These are phyloP conservation scores for Pelvicachromis taeniatus DNA, from an alignment of 2,113 vertebrate genomes.

Conservation along the genomic window DNA sequence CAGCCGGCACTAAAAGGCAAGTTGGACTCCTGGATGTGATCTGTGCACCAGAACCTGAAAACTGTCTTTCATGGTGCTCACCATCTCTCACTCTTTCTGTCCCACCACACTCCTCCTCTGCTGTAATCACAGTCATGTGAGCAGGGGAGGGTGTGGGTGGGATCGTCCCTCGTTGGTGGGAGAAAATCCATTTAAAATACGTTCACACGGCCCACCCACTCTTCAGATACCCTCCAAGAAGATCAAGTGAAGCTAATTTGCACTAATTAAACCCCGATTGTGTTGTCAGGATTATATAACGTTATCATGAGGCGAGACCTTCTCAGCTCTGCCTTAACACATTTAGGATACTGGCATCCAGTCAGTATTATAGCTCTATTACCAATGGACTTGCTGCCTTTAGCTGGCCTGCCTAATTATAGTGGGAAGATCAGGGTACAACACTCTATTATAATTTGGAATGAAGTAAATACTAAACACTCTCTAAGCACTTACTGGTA, in stretches of 20 bases:
- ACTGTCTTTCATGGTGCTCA: conserved; percentile 8
- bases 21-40: background rate
- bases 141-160: background rate
- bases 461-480: background rate
- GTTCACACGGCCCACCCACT: conserved; percentile 21
- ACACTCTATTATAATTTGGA: background rate
- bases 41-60: background rate
- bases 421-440: background rate
- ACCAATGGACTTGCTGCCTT: background rate
- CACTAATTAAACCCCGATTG: conserved; percentile 23
- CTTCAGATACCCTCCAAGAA: background rate
- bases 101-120: conserved; percentile 35
- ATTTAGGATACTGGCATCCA: background rate
- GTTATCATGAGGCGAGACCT: background rate
- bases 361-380: background rate
- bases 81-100: conserved; percentile 18
- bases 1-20: background rate
- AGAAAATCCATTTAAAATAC: background rate
- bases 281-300: conserved; percentile 26
- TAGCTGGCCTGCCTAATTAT: background rate
- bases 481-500: background rate
- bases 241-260: conserved; percentile 22
- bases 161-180: conserved; percentile 18
- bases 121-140: conserved; percentile 74
- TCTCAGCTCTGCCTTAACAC: background rate